These are phyloP conservation scores for Aptenodytes forsteri DNA, from an alignment of 2,113 vertebrate species.

Conservation along the genomic window DNA sequence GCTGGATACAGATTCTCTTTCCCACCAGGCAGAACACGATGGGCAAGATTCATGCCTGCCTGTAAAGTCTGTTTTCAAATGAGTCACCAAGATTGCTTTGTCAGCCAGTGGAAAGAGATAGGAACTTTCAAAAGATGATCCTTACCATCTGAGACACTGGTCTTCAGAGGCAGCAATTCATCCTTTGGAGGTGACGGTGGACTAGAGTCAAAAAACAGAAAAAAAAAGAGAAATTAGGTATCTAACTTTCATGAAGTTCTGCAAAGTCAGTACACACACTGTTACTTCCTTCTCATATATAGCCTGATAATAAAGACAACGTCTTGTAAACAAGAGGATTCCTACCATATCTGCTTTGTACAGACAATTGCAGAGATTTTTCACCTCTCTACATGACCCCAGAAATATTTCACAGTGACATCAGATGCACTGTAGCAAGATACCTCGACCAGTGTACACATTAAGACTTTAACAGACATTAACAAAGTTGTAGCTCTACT, in stretches of 20 bases:
- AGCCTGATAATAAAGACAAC: not conserved
- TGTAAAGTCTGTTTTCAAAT: not conserved
- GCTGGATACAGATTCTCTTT: not conserved
- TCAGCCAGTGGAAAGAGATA: not conserved
- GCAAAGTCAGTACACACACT: not conserved
- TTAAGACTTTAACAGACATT: not conserved
- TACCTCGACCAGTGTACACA: not conserved
- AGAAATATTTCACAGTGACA: not conserved
- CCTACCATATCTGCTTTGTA: not conserved
- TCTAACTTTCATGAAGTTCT: not conserved
- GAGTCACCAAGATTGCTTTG: not conserved
- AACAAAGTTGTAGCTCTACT: not conserved
- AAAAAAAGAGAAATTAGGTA: not conserved
- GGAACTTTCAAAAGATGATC: not conserved
- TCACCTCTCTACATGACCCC: not conserved
- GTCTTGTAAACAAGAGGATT: not conserved
- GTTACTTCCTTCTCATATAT: not conserved
- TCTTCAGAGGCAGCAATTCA: not conserved
- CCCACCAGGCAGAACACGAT: not conserved
- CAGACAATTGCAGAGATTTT: not conserved
- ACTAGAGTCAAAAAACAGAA: not conserved
- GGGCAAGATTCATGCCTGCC: not conserved
- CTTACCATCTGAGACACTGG: not conserved
- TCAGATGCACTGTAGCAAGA: not conserved
- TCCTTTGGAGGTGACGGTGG: rapidly evolving